phyloP scores from a whole-genome alignment of 1,140 invertebrate genomes.

The Wasmannia auropunctata region DNA sequence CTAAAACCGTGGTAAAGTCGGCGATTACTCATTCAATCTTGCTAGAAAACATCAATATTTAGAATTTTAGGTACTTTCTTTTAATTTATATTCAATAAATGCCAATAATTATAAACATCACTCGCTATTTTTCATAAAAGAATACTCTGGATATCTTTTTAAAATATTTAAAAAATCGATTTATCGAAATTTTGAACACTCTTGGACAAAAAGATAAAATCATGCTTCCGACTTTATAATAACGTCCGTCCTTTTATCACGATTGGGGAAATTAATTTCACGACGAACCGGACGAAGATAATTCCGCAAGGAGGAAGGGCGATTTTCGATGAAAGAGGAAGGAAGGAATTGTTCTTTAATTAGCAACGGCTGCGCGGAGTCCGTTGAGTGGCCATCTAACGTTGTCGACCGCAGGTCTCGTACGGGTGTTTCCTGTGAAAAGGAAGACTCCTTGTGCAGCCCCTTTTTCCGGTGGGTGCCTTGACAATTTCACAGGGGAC shows the following conservation, averaged over 20 bases:
- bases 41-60: background rate
- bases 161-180: background rate
- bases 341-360: conserved; percentile 65
- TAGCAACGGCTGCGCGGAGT: conserved; percentile 54
- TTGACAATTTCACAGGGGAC: conserved; percentile 56
- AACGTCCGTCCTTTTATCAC: background rate
- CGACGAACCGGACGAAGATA: conserved; percentile 34
- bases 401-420: conserved; percentile 27
- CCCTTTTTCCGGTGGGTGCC: conserved; percentile 65
- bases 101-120: background rate
- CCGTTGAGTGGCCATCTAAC: conserved; percentile 59
- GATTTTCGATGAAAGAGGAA: conserved; percentile 51
- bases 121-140: background rate
- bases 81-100: background rate
- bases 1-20: background rate
- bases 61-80: background rate
- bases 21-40: conserved; percentile 15
- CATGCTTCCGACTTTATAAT: background rate
- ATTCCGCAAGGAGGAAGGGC: background rate
- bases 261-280: conserved; percentile 33
- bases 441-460: conserved; percentile 23
- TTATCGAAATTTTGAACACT: background rate
- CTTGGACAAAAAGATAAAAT: background rate
- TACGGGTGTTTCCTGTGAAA: conserved; percentile 63
- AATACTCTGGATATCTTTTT: background rate